These are phyloP conservation scores for Halcyon senegalensis DNA, from an alignment of 2,113 vertebrate genomes.

Conservation along the genomic window DNA sequence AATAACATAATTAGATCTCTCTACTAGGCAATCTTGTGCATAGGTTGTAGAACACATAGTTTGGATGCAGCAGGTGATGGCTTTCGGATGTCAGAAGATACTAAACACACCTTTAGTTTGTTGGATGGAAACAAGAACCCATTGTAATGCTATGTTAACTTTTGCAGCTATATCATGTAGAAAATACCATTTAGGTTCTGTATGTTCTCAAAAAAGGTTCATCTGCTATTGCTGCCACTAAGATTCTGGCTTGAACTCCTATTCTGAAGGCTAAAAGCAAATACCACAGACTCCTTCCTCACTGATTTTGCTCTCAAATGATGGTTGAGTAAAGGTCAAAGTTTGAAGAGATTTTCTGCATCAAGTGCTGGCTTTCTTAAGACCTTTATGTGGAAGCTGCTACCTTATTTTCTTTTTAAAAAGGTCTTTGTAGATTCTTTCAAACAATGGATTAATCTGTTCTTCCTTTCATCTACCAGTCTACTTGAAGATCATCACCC, in stretches of 20 bases:
- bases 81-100: background rate
- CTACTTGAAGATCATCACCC: background rate
- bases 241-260: background rate
- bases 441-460: background rate
- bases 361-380: background rate
- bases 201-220: background rate
- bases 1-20: background rate
- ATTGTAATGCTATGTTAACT: background rate
- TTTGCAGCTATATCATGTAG: background rate
- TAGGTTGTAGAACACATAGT: background rate
- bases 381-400: background rate
- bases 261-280: background rate
- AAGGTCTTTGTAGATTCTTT: background rate
- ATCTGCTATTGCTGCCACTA: background rate
- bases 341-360: background rate
- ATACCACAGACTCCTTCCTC: background rate
- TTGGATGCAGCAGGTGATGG: background rate
- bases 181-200: background rate
- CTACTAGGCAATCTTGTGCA: background rate
- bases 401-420: background rate
- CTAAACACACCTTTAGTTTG: background rate
- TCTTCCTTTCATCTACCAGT: background rate
- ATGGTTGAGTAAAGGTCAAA: background rate
- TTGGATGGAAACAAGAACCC: background rate
- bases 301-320: background rate